A percentile compares a stretch with the other conserved stretches of the same genome.
Conservation (phyloP, 2,888 invertebrate genomes). For the Nineta flava region DNA sequence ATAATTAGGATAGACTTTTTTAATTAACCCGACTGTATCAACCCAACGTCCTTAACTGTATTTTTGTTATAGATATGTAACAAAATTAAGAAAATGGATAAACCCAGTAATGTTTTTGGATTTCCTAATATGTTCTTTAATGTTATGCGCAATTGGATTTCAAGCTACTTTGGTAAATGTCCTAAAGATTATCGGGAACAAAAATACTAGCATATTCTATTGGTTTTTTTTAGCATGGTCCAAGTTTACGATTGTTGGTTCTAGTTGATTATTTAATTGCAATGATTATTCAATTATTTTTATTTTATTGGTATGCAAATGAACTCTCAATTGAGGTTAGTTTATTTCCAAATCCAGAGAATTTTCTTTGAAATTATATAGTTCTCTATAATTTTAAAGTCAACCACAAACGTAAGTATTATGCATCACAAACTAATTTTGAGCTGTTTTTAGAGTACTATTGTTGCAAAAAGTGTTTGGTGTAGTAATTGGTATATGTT, state of each 20-base stretch:
- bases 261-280: slow-evolving; percentile 30
- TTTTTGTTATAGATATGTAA: slow-evolving; percentile 24
- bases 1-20: not conserved
- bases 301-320: slow-evolving; percentile 35
- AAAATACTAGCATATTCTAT: not conserved
- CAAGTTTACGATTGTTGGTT: slow-evolving; percentile 11
- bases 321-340: slow-evolving; percentile 27
- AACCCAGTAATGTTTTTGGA: slow-evolving; percentile 33
- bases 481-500: not conserved
- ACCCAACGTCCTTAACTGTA: no score
- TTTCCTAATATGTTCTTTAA: slow-evolving; percentile 31
- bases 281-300: slow-evolving; percentile 29
- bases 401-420: no score
- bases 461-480: not conserved
- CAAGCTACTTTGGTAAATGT: slow-evolving; percentile 21
- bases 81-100: slow-evolving; percentile 25
- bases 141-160: slow-evolving; percentile 31
- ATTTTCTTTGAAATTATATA: no score
- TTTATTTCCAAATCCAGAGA: slow-evolving; percentile 12
- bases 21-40: no score
- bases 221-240: slow-evolving; percentile 12
- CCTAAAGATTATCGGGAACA: not conserved
- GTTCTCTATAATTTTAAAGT: no score
- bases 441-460: slow-evolving; percentile 1
- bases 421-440: no score